A percentile compares a stretch with the other conserved stretches of the same genome.
Conservation (phyloP, 2,888 invertebrate species). For the Dromius quadrimaculatus region DNA sequence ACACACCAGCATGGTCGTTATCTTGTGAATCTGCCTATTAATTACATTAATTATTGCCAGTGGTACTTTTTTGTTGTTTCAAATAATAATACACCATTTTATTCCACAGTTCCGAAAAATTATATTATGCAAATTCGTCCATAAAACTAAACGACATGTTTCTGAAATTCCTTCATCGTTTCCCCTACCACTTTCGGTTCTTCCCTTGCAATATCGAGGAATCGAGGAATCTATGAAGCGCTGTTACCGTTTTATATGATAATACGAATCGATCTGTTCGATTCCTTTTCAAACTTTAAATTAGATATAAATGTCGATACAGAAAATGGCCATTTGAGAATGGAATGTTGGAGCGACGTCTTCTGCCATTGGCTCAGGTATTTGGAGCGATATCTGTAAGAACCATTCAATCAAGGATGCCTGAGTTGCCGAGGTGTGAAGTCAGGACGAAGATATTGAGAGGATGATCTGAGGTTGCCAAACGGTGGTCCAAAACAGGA, state of each 20-base stretch:
- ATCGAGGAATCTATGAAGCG: constrained; percentile 47
- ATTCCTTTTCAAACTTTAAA: constrained; percentile 32
- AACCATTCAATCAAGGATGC: constrained; percentile 47
- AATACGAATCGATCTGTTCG: constrained; percentile 31
- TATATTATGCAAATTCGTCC: constrained; percentile 48
- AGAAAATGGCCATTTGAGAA: neutral
- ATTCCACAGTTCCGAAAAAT: constrained; percentile 43
- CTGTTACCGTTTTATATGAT: constrained; percentile 50
- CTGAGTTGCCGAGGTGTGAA: constrained; percentile 39
- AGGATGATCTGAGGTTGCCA: too few relatives aligned
- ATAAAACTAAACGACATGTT: constrained; percentile 44
- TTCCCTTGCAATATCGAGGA: constrained; percentile 41
- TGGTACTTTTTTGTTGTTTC: constrained; percentile 34
- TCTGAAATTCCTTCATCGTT: constrained; percentile 32
- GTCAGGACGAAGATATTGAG: constrained; percentile 34
- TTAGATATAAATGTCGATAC: constrained; percentile 32
- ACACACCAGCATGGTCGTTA: constrained; percentile 15
- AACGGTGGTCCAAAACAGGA: too few relatives aligned
- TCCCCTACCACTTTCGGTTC: neutral
- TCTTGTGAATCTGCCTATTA: constrained; percentile 28
- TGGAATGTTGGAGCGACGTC: neutral
- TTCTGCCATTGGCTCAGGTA: constrained; percentile 21
- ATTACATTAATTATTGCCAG: constrained; percentile 34
- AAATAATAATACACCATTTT: constrained; percentile 35
- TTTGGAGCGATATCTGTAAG: constrained; percentile 34